These are phyloP conservation scores for Dorcus hopei DNA, from an alignment of 2,888 invertebrate genomes.

Conservation along the genomic window DNA sequence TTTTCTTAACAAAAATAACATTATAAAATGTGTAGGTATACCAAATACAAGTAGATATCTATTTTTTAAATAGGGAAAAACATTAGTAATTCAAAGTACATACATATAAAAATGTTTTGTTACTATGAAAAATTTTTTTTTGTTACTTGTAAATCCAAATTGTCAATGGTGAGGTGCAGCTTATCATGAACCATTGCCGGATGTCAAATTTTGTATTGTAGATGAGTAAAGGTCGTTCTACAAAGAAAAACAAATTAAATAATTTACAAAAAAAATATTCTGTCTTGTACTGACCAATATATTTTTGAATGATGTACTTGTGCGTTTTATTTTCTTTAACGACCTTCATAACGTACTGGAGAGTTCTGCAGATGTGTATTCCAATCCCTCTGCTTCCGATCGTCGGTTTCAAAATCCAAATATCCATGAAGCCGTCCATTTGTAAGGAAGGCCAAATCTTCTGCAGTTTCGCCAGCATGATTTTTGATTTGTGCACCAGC, in stretches of 20 bases:
- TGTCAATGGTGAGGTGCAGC: slow-evolving; percentile 71
- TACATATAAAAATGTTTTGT: not conserved
- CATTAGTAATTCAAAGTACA: no score
- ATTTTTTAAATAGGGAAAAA: no score
- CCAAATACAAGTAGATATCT: no score
- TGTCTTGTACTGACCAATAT: slow-evolving; percentile 64
- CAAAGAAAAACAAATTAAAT: slow-evolving; percentile 26
- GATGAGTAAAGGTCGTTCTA: slow-evolving; percentile 70
- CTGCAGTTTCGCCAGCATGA: slow-evolving; percentile 58
- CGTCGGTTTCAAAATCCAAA: slow-evolving; percentile 89
- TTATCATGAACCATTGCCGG: slow-evolving; percentile 84
- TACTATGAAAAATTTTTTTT: not conserved
- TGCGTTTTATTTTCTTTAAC: slow-evolving; percentile 54
- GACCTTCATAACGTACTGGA: slow-evolving; percentile 68
- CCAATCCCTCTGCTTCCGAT: slow-evolving; percentile 80
- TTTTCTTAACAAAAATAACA: no score
- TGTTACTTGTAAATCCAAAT: slow-evolving; percentile 80
- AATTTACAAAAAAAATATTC: slow-evolving; percentile 32
- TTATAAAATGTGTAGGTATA: no score
- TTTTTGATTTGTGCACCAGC: slow-evolving; percentile 52
- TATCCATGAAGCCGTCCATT: slow-evolving; percentile 77
- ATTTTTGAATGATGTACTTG: slow-evolving; percentile 84
- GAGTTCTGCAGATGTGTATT: slow-evolving; percentile 73
- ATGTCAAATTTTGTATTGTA: slow-evolving; percentile 89
- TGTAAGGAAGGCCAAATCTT: slow-evolving; percentile 60